Base-by-base conservation (phyloP, 2,113 vertebrate species). In the Ciconia boyciana region DNA sequence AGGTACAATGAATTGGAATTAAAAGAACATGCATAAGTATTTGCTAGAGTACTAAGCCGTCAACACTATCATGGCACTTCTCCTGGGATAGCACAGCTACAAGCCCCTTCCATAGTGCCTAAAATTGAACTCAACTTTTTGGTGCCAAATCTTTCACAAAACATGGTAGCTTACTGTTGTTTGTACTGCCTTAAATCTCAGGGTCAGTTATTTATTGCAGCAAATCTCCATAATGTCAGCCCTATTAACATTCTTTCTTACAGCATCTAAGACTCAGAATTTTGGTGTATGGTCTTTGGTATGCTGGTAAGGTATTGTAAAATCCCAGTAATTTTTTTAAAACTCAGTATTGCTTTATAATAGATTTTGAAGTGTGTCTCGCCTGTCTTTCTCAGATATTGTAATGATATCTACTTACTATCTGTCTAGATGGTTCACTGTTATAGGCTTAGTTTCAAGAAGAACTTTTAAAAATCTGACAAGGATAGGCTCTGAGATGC, bases 31-130 rank as follows among this genome's bases (percentile, higher is more conserved):
- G 5, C 1, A 0, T 28, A 48, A 79, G 7, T 72, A 20, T 54
- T 72, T 90, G 19, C 19, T 69, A 2, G 44, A 49, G 15, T 31
- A 28, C 21, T 39, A 41, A 87, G 32, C 43, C 26, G 7, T 49
- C 48, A 65, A 0, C 11, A 16, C 19, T 66, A 1, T n/a, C 29
- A 5, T 20, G 26, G 24, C 2, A 1, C 43, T 52, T 62, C n/a
- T 83, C 4, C 20, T 78, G 43, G 19, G 26, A 55, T 2, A 57
- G 26, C 57, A 61, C 34, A 83, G 28, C 54, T 83, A 16, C 14
- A 22, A 49, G 13, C 8, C 7, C 22, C 24, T 83, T 93, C 48
- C 20, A 19, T 5, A 74, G 36, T 1, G 1, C 60, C 31, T 61
- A 29, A 74, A 86, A 52, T 8, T 21, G 55, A 86, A 62, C 14